Percentiles rank a stretch among this genome's conserved stretches.
Evolutionary conservation across 2,113 vertebrate species (phyloP).

Genomic region (Notarius lentiginosus): DNA sequence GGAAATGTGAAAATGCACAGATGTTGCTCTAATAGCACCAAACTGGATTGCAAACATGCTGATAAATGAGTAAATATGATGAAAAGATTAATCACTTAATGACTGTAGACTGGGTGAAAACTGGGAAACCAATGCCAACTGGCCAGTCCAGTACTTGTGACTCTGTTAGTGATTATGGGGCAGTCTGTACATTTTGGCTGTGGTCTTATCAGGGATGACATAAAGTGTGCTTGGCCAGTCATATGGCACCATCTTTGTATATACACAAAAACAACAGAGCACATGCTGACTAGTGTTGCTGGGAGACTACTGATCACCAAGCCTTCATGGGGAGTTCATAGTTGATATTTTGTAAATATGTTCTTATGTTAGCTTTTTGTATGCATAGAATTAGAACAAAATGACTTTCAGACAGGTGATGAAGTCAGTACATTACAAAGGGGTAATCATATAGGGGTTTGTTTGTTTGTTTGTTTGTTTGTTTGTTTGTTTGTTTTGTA

Average conservation of each 20-base stretch:
- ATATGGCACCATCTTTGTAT: background rate
- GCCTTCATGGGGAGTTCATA: constrained; percentile 6
- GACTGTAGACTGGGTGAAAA: constrained; percentile 11
- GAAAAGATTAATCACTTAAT: constrained; percentile 38
- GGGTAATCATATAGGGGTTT: constrained; percentile 2
- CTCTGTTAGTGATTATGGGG: background rate
- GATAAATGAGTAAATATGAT: constrained; percentile 24
- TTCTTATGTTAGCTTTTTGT: background rate
- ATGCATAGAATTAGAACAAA: constrained; percentile 6
- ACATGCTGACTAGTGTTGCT: background rate
- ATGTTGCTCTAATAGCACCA: background rate
- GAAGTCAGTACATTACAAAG: constrained; percentile 2
- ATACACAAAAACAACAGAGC: constrained; percentile 4
- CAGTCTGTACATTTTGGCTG: constrained; percentile 28
- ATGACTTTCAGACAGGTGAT: constrained; percentile 4
- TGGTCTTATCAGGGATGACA: background rate
- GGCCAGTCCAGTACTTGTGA: background rate
- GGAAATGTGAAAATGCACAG: constrained; percentile 19
- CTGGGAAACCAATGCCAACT: constrained; percentile 7
- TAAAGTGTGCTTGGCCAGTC: background rate
- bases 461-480: constrained; percentile 9
- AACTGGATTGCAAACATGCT: constrained; percentile 21
- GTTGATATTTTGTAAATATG: background rate
- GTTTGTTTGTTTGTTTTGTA: constrained; percentile 11
- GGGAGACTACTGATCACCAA: background rate